Conservation (phyloP, 1,140 invertebrate species). For the Hylyphantes graminicola region DNA sequence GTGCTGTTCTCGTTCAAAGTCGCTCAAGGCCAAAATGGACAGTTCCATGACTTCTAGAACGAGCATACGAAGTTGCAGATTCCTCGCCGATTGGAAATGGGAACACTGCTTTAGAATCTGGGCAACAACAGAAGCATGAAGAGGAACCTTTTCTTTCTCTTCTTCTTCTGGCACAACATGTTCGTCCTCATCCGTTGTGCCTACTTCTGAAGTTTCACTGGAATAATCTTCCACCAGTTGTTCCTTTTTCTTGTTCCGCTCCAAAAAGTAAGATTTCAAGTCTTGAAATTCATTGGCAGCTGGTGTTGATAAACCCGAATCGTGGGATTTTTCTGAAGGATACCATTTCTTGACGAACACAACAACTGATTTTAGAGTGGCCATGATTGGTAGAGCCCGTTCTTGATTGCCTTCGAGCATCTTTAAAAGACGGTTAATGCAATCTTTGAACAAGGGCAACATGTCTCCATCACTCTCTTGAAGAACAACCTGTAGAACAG, state of each 20-base stretch:
- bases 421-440: conserved; percentile 13
- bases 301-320: background rate
- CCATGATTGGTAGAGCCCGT: conserved; percentile 19
- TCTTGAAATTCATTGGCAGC: background rate
- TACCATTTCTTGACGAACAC: conserved; percentile 27
- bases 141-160: conserved; percentile 2
- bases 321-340: background rate
- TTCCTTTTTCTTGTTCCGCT: background rate
- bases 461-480: conserved; percentile 34
- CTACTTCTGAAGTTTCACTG: background rate
- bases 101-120: conserved; percentile 28
- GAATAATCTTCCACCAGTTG: background rate
- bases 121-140: conserved; percentile 27
- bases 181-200: background rate
- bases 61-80: conserved; percentile 4
- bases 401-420: conserved; percentile 40
- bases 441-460: conserved; percentile 25
- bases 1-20: conserved; percentile 6
- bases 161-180: background rate
- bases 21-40: conserved; percentile 25
- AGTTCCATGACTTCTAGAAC: conserved; percentile 27
- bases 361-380: conserved; percentile 1
- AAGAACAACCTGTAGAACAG: conserved; percentile 31
- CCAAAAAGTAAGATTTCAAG: conserved; percentile 11
- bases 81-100: conserved; percentile 15